A percentile compares a stretch with the other conserved stretches of the same genome.
phyloP scores from a whole-genome alignment of 2,113 vertebrate genomes.

The Podilymbus podiceps region DNA sequence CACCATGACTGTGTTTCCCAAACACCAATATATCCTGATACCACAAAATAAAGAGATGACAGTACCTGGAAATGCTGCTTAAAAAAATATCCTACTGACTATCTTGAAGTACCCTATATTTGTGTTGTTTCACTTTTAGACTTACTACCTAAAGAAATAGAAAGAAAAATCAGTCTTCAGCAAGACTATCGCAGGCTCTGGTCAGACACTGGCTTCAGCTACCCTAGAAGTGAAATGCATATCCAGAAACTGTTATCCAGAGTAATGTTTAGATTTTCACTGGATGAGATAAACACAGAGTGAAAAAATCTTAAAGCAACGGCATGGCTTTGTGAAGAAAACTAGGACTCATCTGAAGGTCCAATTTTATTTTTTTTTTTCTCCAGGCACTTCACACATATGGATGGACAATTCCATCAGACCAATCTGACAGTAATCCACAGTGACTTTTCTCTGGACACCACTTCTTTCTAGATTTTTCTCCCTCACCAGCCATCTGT shows the following conservation, averaged over 20 bases:
- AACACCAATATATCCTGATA: neutral
- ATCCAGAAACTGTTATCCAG: neutral
- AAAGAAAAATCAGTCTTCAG: neutral
- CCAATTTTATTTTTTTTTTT: neutral
- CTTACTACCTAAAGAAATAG: too few species aligned
- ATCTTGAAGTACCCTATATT: neutral
- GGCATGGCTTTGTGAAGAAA: neutral
- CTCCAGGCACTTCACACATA: neutral
- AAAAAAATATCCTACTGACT: neutral
- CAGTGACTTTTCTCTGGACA: slow-evolving; percentile 36
- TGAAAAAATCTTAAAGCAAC: neutral
- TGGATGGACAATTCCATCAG: neutral
- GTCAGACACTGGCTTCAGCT: neutral
- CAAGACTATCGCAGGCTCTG: neutral
- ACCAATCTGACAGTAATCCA: neutral
- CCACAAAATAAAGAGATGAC: neutral
- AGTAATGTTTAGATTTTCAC: neutral
- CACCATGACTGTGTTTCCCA: neutral
- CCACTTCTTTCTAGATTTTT: slow-evolving; percentile 21
- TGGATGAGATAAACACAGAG: neutral
- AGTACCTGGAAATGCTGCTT: neutral
- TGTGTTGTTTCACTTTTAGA: neutral
- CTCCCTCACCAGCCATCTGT: slow-evolving; percentile 14
- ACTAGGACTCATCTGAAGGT: neutral
- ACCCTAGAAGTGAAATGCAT: neutral